Percentiles rank a stretch among this genome's conserved stretches.
Evolutionary conservation across 2,797 vertebrate species (phyloP).

Genomic region (Cryptoblepharus egeriae): DNA sequence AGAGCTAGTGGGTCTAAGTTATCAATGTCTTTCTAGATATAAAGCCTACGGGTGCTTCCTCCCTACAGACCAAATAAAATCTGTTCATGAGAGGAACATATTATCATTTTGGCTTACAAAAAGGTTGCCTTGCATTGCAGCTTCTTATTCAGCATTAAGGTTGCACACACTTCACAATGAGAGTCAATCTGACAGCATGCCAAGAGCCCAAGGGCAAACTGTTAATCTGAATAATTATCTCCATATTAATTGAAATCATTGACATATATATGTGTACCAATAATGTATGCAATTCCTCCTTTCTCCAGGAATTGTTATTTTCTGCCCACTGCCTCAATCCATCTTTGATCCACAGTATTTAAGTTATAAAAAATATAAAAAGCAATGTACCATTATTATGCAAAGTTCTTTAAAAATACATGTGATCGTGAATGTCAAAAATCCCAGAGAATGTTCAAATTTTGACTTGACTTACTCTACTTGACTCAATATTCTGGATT

Average conservation of each 20-base stretch:
- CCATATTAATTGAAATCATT: conserved; percentile 56
- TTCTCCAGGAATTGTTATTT: neutral
- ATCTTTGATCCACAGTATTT: conserved; percentile 43
- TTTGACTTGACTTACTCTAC: no score
- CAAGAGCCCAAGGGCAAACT: conserved; percentile 29
- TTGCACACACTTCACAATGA: conserved; percentile 28
- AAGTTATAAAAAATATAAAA: conserved; percentile 30
- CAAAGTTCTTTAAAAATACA: neutral
- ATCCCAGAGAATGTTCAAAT: neutral
- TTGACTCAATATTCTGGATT: no score
- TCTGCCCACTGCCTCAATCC: conserved; percentile 14
- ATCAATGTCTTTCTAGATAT: conserved; percentile 33
- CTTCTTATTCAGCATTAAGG: conserved; percentile 40
- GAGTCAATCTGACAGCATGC: conserved; percentile 36
- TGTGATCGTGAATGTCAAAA: neutral
- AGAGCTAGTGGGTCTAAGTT: neutral
- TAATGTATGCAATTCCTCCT: conserved; percentile 42
- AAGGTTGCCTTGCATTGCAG: conserved; percentile 46
- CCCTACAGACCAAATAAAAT: conserved; percentile 27
- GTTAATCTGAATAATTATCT: conserved; percentile 53
- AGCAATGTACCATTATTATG: conserved; percentile 11
- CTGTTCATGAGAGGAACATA: conserved; percentile 21
- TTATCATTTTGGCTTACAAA: conserved; percentile 42
- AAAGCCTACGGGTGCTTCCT: conserved; percentile 42
- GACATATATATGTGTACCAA: conserved; percentile 44